Evolutionary conservation across 1,140 invertebrate species (phyloP).

Genomic region (Cephus cinctus): DNA sequence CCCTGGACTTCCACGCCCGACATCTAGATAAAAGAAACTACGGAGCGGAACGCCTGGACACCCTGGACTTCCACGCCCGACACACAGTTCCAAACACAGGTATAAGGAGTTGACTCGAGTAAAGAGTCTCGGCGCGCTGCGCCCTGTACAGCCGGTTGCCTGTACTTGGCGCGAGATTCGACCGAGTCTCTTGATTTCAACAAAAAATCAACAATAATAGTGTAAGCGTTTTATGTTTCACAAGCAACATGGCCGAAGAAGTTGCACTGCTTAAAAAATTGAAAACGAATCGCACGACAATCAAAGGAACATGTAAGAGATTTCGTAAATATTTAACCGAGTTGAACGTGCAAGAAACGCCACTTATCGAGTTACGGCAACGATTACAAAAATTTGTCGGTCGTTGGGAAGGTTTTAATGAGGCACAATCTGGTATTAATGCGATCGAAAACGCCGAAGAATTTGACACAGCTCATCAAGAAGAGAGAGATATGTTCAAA

Average conservation of each 20-base stretch:
- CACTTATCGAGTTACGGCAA: constrained; percentile 4
- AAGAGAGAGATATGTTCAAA: constrained; percentile 5
- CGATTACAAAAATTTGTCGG: neutral
- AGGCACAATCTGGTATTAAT: constrained; percentile 2
- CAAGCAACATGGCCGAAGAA: too few relatives aligned
- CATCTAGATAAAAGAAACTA: too few relatives aligned
- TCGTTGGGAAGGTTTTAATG: constrained; percentile 6
- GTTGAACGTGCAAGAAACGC: neutral
- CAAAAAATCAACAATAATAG: neutral
- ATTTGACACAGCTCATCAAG: neutral
- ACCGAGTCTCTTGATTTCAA: neutral
- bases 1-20: too few relatives aligned
- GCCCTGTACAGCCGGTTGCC: neutral
- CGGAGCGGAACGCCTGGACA: too few relatives aligned
- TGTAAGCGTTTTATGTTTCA: too few relatives aligned
- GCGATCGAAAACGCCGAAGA: neutral
- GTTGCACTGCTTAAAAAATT: neutral
- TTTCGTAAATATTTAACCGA: constrained; percentile 1
- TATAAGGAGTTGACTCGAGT: too few relatives aligned
- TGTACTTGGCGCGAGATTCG: neutral
- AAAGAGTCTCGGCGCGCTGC: too few relatives aligned
- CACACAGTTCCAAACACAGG: too few relatives aligned
- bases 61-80: too few relatives aligned
- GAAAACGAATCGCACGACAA: neutral
- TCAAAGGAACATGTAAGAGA: constrained; percentile 1